Evolutionary conservation across 2,797 vertebrate genomes (phyloP).

Genomic region (Odontamblyopus lacepedii): DNA sequence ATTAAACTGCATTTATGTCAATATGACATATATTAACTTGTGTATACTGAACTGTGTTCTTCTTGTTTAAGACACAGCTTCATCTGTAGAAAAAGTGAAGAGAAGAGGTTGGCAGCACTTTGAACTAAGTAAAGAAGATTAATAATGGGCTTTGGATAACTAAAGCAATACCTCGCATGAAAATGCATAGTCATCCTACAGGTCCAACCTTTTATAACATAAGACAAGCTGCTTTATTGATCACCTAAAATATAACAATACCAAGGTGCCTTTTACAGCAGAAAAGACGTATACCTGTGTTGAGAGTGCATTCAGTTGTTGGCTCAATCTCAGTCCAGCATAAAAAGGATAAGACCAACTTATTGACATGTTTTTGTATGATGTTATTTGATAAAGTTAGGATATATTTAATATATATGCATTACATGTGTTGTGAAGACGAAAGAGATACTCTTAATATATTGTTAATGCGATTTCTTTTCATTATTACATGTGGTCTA

Average conservation of each 20-base stretch:
- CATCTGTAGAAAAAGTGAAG: constrained; percentile 16
- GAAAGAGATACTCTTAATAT: constrained; percentile 83
- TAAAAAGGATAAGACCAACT: constrained; percentile 73
- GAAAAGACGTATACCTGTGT: neutral
- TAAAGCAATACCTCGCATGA: constrained; percentile 51
- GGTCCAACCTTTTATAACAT: neutral
- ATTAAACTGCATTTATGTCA: constrained; percentile 29
- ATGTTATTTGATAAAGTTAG: constrained; percentile 65
- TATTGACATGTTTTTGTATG: constrained; percentile 68
- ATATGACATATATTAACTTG: neutral
- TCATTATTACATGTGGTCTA: constrained; percentile 72
- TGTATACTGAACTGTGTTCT: constrained; percentile 2
- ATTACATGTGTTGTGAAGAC: constrained; percentile 77
- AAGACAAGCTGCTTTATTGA: constrained; percentile 22
- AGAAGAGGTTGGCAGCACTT: constrained; percentile 52
- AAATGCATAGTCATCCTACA: constrained; percentile 29
- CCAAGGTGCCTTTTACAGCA: neutral
- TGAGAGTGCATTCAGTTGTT: constrained; percentile 2
- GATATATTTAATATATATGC: constrained; percentile 88
- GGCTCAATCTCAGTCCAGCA: constrained; percentile 20
- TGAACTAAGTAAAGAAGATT: constrained; percentile 41
- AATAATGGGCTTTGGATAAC: constrained; percentile 43
- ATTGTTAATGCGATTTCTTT: constrained; percentile 77
- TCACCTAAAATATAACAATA: constrained; percentile 27
- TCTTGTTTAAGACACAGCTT: constrained; percentile 17